Conservation (phyloP, 1,140 invertebrate genomes). For the Metaphire vulgaris region DNA sequence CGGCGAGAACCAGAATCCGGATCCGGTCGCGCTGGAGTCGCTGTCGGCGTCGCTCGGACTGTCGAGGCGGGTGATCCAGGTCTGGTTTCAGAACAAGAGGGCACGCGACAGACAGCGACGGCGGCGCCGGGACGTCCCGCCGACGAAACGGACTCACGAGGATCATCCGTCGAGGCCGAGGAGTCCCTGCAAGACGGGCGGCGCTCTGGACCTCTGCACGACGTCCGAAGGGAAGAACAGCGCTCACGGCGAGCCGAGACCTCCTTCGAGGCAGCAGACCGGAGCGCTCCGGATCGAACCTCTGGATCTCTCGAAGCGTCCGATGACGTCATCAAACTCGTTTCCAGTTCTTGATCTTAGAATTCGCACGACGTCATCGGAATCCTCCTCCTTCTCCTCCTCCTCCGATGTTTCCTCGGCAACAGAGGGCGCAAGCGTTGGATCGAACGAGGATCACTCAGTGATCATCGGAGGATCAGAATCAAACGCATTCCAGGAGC, state of each 20-base stretch:
- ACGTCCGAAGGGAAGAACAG: too few relatives aligned
- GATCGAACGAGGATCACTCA: too few relatives aligned
- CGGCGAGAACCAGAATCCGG: background rate
- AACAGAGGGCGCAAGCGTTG: too few relatives aligned
- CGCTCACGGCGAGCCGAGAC: too few relatives aligned
- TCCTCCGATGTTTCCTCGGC: too few relatives aligned
- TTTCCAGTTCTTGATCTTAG: background rate
- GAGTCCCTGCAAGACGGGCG: too few relatives aligned
- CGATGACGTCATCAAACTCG: background rate
- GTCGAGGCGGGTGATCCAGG: slow-evolving; percentile 84
- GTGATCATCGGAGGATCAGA: too few relatives aligned
- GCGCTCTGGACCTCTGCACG: too few relatives aligned
- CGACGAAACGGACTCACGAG: background rate
- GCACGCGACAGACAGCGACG: slow-evolving; percentile 67
- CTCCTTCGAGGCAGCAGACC: too few relatives aligned
- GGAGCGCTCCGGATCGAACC: background rate
- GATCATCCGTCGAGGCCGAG: too few relatives aligned
- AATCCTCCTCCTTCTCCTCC: too few relatives aligned
- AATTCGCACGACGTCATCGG: background rate
- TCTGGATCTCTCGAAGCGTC: background rate
- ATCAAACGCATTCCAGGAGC: too few relatives aligned
- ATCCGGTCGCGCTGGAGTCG: slow-evolving; percentile 10
- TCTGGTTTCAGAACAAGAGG: slow-evolving; percentile 95
- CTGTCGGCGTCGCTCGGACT: slow-evolving; percentile 84
- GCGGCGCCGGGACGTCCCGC: background rate